Conservation (phyloP, 2,888 invertebrate species). For the Apodemia hepburni region DNA sequence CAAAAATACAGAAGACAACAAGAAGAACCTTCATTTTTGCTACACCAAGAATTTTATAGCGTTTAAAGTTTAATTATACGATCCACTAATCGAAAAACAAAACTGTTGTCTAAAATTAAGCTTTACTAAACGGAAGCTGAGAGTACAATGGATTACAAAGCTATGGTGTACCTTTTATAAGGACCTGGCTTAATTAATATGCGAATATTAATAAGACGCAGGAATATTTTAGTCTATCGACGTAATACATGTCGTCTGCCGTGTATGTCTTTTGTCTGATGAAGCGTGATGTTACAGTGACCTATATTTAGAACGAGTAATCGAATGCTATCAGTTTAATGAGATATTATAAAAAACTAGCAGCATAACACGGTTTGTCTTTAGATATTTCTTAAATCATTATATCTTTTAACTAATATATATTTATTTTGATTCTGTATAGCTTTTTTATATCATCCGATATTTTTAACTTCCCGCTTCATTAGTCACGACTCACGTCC, state of each 20-base stretch:
- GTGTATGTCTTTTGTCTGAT: neutral
- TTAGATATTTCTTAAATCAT: too few species aligned
- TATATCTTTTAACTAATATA: too few species aligned
- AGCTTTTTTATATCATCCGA: too few species aligned
- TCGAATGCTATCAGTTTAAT: neutral
- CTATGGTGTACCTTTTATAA: neutral
- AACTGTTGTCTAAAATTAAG: too few species aligned
- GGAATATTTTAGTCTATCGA: constrained; percentile 2
- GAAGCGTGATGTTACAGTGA: neutral
- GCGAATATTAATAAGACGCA: constrained; percentile 2
- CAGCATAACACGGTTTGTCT: neutral
- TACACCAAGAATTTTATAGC: neutral
- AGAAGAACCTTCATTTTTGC: constrained; percentile 3
- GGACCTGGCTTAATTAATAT: neutral
- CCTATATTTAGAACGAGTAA: constrained; percentile 1
- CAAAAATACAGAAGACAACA: neutral
- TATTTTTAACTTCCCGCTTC: too few species aligned
- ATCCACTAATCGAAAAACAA: too few species aligned
- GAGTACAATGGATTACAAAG: neutral
- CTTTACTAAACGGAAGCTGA: neutral
- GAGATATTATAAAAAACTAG: neutral
- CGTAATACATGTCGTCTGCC: neutral
- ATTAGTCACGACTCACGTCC: too few species aligned
- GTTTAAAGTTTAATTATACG: too few species aligned
- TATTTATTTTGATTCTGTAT: too few species aligned